phyloP scores from a whole-genome alignment of 2,113 vertebrate species.

The Chlamydotis undulata region DNA sequence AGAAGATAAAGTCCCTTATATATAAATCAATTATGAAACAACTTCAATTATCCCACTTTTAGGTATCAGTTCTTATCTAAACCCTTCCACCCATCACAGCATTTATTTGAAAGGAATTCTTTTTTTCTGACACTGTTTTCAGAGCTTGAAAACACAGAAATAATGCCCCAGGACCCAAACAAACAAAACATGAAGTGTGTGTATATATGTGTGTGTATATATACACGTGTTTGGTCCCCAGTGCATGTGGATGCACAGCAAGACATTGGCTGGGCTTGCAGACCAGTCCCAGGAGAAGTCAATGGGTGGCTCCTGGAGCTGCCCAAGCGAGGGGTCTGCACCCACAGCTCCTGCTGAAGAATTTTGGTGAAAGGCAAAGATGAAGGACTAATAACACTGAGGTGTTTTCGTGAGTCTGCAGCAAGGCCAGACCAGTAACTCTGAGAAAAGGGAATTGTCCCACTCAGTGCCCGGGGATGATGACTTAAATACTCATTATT shows the following conservation, averaged over 20 bases:
- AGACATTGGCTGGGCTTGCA: background rate
- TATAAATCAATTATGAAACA: conserved; percentile 16
- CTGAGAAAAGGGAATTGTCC: background rate
- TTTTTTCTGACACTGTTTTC: background rate
- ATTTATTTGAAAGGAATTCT: background rate
- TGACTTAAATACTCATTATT: background rate
- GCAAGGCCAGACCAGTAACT: background rate
- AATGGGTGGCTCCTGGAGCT: background rate
- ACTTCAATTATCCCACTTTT: background rate
- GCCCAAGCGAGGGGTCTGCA: background rate
- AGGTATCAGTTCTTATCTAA: background rate
- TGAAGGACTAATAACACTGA: background rate
- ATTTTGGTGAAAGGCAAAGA: background rate
- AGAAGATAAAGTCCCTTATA: background rate
- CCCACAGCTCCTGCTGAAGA: background rate
- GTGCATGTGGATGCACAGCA: background rate
- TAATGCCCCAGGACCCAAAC: background rate
- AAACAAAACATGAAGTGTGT: background rate
- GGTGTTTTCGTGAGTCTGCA: background rate
- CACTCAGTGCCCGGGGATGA: background rate
- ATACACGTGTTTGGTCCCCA: background rate
- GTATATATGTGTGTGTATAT: no score
- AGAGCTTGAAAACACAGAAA: background rate
- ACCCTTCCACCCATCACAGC: background rate
- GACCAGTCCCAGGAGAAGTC: background rate